Percentiles rank a stretch among this genome's conserved stretches.
Conservation (phyloP, 2,797 vertebrate genomes). For the Geotrypetes seraphini region DNA sequence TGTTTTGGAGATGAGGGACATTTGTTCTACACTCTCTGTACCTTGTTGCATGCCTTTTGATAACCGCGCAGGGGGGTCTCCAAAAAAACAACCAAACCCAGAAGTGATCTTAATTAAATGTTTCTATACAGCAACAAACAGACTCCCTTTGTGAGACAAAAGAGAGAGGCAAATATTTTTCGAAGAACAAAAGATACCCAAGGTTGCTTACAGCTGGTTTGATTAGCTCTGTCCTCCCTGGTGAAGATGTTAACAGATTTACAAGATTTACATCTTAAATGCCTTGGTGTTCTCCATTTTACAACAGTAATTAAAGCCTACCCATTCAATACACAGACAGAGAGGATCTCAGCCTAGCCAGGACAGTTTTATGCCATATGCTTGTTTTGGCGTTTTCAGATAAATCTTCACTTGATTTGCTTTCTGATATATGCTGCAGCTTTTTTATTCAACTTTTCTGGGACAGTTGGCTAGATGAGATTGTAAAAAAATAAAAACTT, state of each 20-base stretch:
- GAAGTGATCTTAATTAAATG: slow-evolving; percentile 68
- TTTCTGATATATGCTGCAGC: too few species aligned
- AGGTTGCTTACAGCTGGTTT: slow-evolving; percentile 40
- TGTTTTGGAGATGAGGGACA: slow-evolving; percentile 23
- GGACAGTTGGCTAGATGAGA: too few species aligned
- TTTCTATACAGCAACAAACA: slow-evolving; percentile 36
- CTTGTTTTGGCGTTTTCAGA: too few species aligned
- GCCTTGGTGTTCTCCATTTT: slow-evolving; percentile 27
- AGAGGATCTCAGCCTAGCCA: too few species aligned
- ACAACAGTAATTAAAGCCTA: too few species aligned
- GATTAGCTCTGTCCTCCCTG: slow-evolving; percentile 54
- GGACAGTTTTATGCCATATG: too few species aligned
- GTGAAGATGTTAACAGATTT: slow-evolving; percentile 33
- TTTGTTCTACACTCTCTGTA: slow-evolving; percentile 28
- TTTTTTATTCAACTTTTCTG: too few species aligned
- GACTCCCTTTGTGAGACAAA: slow-evolving; percentile 45
- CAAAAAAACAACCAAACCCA: too few species aligned
- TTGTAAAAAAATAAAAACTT: too few species aligned
- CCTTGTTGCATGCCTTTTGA: slow-evolving; percentile 18
- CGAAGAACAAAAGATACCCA: slow-evolving; percentile 66
- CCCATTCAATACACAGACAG: too few species aligned
- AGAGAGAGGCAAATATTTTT: slow-evolving; percentile 76
- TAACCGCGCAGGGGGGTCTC: slow-evolving; percentile 18
- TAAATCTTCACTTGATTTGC: too few species aligned
- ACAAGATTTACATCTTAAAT: slow-evolving; percentile 35